A percentile compares a stretch with the other conserved stretches of the same genome.
Evolutionary conservation across 1,140 invertebrate genomes (phyloP).

Genomic region (Zeugodacus cucurbitae): DNA sequence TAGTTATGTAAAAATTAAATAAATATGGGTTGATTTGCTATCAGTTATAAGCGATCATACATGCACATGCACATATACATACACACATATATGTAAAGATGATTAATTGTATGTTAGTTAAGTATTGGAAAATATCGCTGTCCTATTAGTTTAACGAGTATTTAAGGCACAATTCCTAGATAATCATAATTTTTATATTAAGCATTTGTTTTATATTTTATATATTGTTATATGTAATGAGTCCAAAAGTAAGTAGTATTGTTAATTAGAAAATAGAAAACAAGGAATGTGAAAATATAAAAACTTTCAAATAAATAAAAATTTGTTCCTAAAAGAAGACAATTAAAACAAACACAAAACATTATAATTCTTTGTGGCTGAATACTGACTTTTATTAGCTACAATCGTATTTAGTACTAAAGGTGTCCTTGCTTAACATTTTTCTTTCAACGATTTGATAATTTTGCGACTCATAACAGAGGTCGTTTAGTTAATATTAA

Average conservation of each 20-base stretch:
- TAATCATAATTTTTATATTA: background rate
- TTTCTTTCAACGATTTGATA: background rate
- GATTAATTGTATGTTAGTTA: background rate
- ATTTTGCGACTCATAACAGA: no score
- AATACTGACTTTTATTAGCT: no score
- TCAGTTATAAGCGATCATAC: background rate
- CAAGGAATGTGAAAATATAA: background rate
- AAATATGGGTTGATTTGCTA: background rate
- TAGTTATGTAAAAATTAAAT: background rate
- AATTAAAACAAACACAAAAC: background rate
- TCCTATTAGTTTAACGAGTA: conserved; percentile 14
- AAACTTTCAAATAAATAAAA: conserved; percentile 15
- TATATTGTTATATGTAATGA: conserved; percentile 7
- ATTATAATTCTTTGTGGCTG: background rate
- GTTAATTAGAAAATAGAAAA: conserved; percentile 18
- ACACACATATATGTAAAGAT: background rate
- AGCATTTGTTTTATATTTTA: conserved; percentile 10
- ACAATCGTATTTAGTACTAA: no score
- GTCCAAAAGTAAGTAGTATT: background rate
- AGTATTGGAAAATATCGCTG: background rate
- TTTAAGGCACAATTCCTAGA: conserved; percentile 7
- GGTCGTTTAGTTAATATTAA: no score
- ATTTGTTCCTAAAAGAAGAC: background rate
- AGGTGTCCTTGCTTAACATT: no score
- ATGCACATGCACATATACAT: background rate